Evolutionary conservation across 2,113 vertebrate species (phyloP).

Genomic region (Psephotus haematonotus): DNA sequence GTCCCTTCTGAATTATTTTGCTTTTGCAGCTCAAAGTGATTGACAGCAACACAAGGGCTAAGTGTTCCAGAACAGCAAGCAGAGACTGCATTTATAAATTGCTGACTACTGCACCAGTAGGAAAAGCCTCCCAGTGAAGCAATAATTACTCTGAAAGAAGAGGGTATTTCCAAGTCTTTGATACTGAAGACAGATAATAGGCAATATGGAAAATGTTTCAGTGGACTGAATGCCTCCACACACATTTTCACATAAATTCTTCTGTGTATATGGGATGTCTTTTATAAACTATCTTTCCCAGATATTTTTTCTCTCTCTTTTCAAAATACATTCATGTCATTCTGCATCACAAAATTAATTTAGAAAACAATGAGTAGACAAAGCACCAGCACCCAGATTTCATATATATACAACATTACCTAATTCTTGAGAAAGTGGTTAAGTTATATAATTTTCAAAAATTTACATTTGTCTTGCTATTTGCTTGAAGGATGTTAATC

Average conservation of each 20-base stretch:
- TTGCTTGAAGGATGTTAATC: background rate
- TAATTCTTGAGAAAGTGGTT: background rate
- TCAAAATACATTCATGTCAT: background rate
- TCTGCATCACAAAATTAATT: background rate
- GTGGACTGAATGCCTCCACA: background rate
- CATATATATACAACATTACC: background rate
- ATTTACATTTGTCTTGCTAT: background rate
- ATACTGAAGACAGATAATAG: background rate
- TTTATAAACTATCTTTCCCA: background rate
- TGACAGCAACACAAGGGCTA: background rate
- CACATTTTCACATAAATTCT: background rate
- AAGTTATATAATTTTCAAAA: background rate
- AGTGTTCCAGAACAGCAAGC: conserved; percentile 2
- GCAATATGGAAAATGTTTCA: background rate
- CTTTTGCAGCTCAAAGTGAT: conserved; percentile 41
- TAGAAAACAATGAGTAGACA: background rate
- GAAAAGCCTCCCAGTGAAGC: conserved; percentile 27
- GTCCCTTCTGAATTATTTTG: conserved; percentile 38
- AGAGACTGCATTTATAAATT: conserved; percentile 2
- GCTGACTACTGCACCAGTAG: background rate
- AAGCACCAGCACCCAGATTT: background rate
- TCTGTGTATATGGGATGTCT: background rate
- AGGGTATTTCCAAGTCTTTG: background rate
- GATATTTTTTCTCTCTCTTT: background rate
- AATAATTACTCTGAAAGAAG: background rate